Conservation (phyloP, 2,797 vertebrate genomes). For the Phylloscopus collybita region DNA sequence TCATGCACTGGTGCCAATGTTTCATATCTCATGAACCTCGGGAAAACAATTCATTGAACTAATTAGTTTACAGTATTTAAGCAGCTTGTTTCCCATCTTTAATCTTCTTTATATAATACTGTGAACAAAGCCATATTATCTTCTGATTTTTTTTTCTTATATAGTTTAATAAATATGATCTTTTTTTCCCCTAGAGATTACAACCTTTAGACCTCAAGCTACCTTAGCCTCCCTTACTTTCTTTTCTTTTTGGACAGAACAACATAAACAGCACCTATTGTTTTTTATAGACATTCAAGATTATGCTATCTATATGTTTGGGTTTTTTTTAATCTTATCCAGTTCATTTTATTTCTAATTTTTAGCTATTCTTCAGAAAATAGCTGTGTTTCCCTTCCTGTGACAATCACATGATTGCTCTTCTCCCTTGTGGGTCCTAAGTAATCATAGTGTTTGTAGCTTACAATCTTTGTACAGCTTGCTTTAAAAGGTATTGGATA, state of each 20-base stretch:
- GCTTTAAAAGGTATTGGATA: background rate
- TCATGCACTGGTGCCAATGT: conserved; percentile 79
- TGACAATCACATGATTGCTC: background rate
- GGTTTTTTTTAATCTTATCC: background rate
- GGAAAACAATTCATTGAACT: conserved; percentile 83
- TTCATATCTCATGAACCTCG: conserved; percentile 82
- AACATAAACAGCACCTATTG: conserved; percentile 48
- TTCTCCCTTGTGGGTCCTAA: background rate
- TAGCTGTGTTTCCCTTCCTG: background rate
- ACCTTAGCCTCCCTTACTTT: background rate
- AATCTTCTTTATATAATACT: conserved; percentile 83
- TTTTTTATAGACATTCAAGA: conserved; percentile 41
- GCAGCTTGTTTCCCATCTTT: conserved; percentile 82
- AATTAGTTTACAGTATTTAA: conserved; percentile 88
- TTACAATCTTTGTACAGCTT: background rate
- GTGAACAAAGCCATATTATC: conserved; percentile 81
- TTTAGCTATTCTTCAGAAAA: background rate
- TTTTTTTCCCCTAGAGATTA: conserved; percentile 67
- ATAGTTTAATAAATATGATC: conserved; percentile 79
- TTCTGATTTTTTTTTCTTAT: conserved; percentile 75
- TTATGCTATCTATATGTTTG: conserved; percentile 19
- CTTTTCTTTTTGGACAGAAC: background rate
- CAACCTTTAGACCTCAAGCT: conserved; percentile 79
- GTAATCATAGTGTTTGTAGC: background rate
- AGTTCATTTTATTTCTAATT: conserved; percentile 62